phyloP scores from a whole-genome alignment of 2,113 vertebrate genomes.

The Pavo muticus region DNA sequence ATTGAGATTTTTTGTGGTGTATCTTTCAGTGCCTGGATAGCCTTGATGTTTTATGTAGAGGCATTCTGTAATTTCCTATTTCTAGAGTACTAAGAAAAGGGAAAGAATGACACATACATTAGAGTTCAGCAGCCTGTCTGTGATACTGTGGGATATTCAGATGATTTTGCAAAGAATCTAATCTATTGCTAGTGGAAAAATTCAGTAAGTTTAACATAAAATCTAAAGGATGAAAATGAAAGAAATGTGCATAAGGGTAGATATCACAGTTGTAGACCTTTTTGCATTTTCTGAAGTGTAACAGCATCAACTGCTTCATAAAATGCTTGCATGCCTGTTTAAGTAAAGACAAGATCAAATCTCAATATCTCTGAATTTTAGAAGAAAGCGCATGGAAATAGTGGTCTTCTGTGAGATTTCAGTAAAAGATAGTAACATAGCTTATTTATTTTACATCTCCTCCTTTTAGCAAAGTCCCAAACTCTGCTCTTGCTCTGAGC shows the following conservation, averaged over 20 bases:
- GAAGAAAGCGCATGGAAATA: not conserved
- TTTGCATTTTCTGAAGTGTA: not conserved
- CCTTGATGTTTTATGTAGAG: slow-evolving; percentile 27
- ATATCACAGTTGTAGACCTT: not conserved
- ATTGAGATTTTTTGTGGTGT: not conserved
- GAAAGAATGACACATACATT: not conserved
- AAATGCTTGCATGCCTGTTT: not conserved
- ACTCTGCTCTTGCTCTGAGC: not conserved
- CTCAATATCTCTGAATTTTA: not conserved
- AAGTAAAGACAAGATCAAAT: not conserved
- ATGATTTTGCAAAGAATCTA: not conserved
- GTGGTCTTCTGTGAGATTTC: not conserved
- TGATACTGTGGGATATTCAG: not conserved
- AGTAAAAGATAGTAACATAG: not conserved
- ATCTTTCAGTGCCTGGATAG: not conserved
- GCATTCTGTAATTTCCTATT: not conserved
- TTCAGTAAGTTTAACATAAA: not conserved
- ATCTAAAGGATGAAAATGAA: not conserved
- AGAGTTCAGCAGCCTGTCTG: not conserved
- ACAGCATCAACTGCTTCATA: not conserved
- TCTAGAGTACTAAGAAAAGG: not conserved
- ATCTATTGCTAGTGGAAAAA: not conserved
- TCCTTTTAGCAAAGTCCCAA: not conserved
- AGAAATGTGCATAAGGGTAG: not conserved
- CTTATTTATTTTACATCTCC: not conserved